Evolutionary conservation across 1,140 invertebrate genomes (phyloP), one percentile per base, ranked within the genome.

Genomic region (Ooceraea biroi): DNA sequence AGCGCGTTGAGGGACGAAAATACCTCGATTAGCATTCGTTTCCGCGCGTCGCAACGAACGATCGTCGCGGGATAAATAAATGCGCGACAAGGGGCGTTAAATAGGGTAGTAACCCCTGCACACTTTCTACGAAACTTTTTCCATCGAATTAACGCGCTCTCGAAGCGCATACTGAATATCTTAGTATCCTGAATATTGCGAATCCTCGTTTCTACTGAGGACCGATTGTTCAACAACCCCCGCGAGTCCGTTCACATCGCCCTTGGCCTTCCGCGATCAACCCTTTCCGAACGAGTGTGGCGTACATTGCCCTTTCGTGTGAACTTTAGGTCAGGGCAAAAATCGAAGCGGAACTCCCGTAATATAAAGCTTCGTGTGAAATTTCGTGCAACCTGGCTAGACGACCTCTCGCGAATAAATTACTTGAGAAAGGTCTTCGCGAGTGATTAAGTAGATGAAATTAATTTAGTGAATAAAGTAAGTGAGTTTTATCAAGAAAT

Each of bases 201-300:
- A 14, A 14, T 12, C 22, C 41, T 69, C 22, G 44, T 57, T 58
- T 57, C 12, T 12, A 36, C 7, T 36, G 17, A 66, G 12, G 61
- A 22, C 17, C 61, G 27, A 63, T 63, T 2, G 73, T 22, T 57
- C 63, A 50, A 57, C 30, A 57, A 78, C 11, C 69, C 50, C 50
- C 63, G 22, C 63, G 50, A 78, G 63, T 57, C 36, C 65, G 48
- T 57, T 65, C 58, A 58, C 73, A 76, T n/a, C 76, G 76, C 76
- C 76, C 76, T 80, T 80, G 76, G 76, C 76, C 76, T 80, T 80
- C 36, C 76, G 4, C 65, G 65, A 57, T 44, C 63, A 68, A 78
- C 63, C 76, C 76, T 78, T 68, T 44, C 22, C 48, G 30, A 78
- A 55, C 19, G 52, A 44, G 36, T 36, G 2, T 5, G 19, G 61